These are phyloP conservation scores for Idaea aversata DNA, from an alignment of 2,888 invertebrate genomes.

Conservation along the genomic window DNA sequence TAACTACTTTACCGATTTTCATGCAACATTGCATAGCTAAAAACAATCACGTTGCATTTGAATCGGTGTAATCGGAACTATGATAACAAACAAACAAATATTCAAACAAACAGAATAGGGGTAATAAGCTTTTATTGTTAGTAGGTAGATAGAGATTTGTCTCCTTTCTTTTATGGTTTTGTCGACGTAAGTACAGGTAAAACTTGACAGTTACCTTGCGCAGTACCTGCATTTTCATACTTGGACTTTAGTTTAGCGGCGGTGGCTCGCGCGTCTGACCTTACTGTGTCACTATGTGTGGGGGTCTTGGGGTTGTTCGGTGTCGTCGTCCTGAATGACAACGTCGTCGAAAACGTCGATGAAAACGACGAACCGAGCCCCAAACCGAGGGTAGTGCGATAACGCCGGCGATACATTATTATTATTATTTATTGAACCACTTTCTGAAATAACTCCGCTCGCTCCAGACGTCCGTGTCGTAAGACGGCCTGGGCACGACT, in stretches of 20 bases:
- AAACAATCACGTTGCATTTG: too few relatives aligned
- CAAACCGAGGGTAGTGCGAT: slow-evolving; percentile 71
- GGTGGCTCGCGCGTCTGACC: slow-evolving; percentile 71
- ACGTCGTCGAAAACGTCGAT: slow-evolving; percentile 60
- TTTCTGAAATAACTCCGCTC: background rate
- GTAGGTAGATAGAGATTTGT: background rate
- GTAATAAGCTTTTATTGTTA: background rate
- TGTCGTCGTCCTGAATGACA: slow-evolving; percentile 65
- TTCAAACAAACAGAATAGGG: too few relatives aligned
- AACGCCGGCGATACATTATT: slow-evolving; percentile 71
- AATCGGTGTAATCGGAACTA: too few relatives aligned
- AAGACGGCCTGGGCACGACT: slow-evolving; percentile 57
- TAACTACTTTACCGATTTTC: too few relatives aligned
- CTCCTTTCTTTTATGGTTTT: too few relatives aligned
- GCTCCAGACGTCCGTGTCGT: slow-evolving; percentile 38
- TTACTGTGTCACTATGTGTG: slow-evolving; percentile 50
- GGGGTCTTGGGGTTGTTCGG: slow-evolving; percentile 39
- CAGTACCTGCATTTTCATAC: slow-evolving; percentile 73
- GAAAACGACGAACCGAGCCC: slow-evolving; percentile 71
- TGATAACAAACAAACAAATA: too few relatives aligned
- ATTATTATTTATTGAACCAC: background rate
- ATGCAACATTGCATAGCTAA: too few relatives aligned
- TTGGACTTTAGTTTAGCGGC: slow-evolving; percentile 75
- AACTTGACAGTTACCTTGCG: slow-evolving; percentile 62
- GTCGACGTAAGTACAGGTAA: background rate